Conservation (phyloP, 2,797 vertebrate species). For the Staurois parvus region DNA sequence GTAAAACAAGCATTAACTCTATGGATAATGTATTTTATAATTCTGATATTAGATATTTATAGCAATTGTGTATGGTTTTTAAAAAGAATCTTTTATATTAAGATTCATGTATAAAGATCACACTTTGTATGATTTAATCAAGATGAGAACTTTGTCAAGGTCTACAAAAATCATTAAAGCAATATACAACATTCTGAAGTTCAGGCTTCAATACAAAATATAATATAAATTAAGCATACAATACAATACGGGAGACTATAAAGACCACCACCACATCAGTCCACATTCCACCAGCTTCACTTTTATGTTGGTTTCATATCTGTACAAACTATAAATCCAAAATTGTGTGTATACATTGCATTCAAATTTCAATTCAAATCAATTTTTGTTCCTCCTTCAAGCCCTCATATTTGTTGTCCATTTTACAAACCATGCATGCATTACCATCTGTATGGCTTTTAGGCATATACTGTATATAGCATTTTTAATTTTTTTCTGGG, state of each 20-base stretch:
- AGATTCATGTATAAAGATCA: not conserved
- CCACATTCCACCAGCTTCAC: slow-evolving; percentile 37
- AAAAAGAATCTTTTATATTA: slow-evolving; percentile 9
- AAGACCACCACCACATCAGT: slow-evolving; percentile 18
- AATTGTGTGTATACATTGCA: slow-evolving; percentile 65
- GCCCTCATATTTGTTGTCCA: slow-evolving; percentile 73
- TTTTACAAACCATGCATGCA: slow-evolving; percentile 75
- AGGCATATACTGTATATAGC: slow-evolving; percentile 42
- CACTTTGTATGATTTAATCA: slow-evolving; percentile 1
- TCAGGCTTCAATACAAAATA: not conserved
- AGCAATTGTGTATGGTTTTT: slow-evolving; percentile 1
- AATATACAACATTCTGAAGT: not conserved
- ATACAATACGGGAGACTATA: not conserved
- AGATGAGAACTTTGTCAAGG: not conserved
- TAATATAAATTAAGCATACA: not conserved
- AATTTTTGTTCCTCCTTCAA: slow-evolving; percentile 64
- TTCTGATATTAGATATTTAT: not conserved
- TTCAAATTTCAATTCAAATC: slow-evolving; percentile 64
- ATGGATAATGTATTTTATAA: slow-evolving; percentile 1
- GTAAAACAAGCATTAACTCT: not conserved
- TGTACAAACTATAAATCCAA: slow-evolving; percentile 63
- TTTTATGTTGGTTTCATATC: slow-evolving; percentile 45
- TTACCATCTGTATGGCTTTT: slow-evolving; percentile 78
- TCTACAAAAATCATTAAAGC: not conserved
- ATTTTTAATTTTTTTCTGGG: slow-evolving; percentile 2